Evolutionary conservation across 2,113 vertebrate species (phyloP), one percentile per base, ranked within the genome.

Genomic region (Dissostichus mawsoni): DNA sequence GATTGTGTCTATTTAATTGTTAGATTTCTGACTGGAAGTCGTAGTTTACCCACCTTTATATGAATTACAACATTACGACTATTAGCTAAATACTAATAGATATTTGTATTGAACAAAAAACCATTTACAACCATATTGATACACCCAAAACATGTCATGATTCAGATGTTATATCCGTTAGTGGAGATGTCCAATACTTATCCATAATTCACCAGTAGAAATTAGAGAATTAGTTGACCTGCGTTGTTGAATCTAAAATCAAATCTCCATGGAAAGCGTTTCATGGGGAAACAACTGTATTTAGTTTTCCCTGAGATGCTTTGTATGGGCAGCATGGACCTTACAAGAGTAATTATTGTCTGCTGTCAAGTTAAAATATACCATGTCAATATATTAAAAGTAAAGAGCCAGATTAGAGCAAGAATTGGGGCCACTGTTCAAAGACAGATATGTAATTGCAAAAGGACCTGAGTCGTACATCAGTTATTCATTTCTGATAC

Each of bases 401-500:
- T 41, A 41, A 41, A 41, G 36, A 53, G 17, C 18, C 20, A 56
- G 41, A 57, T 14, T 13, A 17, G 17, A 13, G 3, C 7, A 57
- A 50, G 6, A 29, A 55, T 58, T 20, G 17, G 2, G 1, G n/a
- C 2, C 47, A 59, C 47, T 14, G 11, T 33, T 52, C 14, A 69
- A 23, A 50, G 47, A 45, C 41, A 55, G 14, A 55, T 14, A 7
- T 16, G 50, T 51, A 8, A 17, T 16, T 44, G 11, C 7, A 41
- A 41, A 66, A 75, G 84, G 55, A 11, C 56, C 2, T 48, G 55
- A 84, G 50, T 68, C 18, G 3, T 18, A 80, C 41, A 51, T 83
- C 7, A 55, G 76, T 83, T 67, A 68, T 50, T 70, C 25, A 71
- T 36, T 75, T 83, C 45, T 74, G 67, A 87, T 78, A 92, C 57